Evolutionary conservation across 2,888 invertebrate species (phyloP).

Genomic region (Tortricodes alternella): DNA sequence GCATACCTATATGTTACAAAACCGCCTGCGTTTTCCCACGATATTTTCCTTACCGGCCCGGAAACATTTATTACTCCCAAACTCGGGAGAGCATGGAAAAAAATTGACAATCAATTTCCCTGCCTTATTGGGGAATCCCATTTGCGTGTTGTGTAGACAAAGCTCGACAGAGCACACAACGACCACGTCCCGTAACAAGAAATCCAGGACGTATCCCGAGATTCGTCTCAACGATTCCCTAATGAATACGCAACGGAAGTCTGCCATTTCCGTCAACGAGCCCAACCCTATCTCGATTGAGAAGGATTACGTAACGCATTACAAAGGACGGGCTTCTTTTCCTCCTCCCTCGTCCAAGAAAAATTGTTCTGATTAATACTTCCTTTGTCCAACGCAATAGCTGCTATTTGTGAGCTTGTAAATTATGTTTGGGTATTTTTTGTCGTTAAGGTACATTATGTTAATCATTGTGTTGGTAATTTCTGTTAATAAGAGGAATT

Average conservation of each 20-base stretch:
- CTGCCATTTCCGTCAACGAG: conserved; percentile 46
- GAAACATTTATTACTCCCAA: conserved; percentile 21
- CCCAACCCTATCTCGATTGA: conserved; percentile 72
- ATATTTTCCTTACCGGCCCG: conserved; percentile 12
- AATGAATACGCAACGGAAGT: conserved; percentile 60
- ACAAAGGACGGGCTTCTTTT: conserved; percentile 54
- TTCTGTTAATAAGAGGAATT: not conserved
- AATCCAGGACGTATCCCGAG: conserved; percentile 48
- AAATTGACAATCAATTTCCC: conserved; percentile 20
- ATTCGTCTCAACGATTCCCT: conserved; percentile 62
- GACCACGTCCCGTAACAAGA: too few relatives aligned
- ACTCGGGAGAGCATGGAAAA: conserved; percentile 11
- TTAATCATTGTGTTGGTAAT: conserved; percentile 14
- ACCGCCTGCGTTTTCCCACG: conserved; percentile 16
- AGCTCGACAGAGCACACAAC: not conserved
- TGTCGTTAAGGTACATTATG: conserved; percentile 25
- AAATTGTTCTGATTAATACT: conserved; percentile 59
- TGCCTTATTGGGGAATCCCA: conserved; percentile 1
- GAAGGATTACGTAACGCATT: conserved; percentile 63
- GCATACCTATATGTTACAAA: not conserved
- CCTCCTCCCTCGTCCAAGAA: conserved; percentile 49
- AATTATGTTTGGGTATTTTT: conserved; percentile 32
- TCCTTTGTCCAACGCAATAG: conserved; percentile 46
- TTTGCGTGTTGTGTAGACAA: not conserved
- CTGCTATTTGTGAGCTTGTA: conserved; percentile 39